Percentiles rank a stretch among this genome's conserved stretches.
These are phyloP conservation scores for Takifugu bimaculatus DNA, from an alignment of 2,113 vertebrate species.

Conservation along the genomic window DNA sequence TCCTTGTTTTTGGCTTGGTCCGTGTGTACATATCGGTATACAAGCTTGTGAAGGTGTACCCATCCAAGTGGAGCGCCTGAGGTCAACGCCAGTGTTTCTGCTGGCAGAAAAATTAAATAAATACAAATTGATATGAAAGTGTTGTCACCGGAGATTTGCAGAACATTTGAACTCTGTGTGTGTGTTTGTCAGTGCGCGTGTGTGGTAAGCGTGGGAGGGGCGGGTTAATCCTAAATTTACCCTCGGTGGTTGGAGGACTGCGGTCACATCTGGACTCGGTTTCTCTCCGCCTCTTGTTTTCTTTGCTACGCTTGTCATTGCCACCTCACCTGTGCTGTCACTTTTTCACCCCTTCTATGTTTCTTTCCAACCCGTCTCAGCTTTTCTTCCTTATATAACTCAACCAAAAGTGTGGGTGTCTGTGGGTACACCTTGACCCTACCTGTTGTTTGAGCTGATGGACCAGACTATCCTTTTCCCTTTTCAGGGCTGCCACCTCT, in stretches of 20 bases:
- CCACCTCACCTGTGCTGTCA: conserved; percentile 44
- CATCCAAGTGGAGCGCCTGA: conserved; percentile 1
- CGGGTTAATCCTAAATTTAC: conserved; percentile 66
- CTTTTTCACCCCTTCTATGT: background rate
- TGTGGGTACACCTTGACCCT: background rate
- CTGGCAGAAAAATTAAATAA: conserved; percentile 28
- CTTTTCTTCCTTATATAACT: too few species aligned
- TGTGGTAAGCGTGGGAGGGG: conserved; percentile 45
- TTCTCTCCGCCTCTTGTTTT: conserved; percentile 48
- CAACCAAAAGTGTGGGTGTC: background rate
- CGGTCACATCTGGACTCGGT: conserved; percentile 65
- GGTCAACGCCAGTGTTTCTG: conserved; percentile 15
- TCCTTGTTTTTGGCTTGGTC: conserved; percentile 59
- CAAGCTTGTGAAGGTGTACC: conserved; percentile 14
- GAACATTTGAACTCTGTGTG: conserved; percentile 32
- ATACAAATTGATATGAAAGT: conserved; percentile 37
- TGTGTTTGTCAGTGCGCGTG: conserved; percentile 33
- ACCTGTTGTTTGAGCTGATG: conserved; percentile 99
- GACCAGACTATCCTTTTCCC: conserved; percentile 93
- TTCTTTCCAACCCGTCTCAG: conserved; percentile 4
- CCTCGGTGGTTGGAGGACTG: conserved; percentile 42
- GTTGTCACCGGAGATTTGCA: conserved; percentile 34
- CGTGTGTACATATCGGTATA: conserved; percentile 36
- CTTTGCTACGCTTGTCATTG: conserved; percentile 46
- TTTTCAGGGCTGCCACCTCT: conserved; percentile 89